Conservation (phyloP, 2,888 invertebrate species). For the Loripinus fragilis region DNA sequence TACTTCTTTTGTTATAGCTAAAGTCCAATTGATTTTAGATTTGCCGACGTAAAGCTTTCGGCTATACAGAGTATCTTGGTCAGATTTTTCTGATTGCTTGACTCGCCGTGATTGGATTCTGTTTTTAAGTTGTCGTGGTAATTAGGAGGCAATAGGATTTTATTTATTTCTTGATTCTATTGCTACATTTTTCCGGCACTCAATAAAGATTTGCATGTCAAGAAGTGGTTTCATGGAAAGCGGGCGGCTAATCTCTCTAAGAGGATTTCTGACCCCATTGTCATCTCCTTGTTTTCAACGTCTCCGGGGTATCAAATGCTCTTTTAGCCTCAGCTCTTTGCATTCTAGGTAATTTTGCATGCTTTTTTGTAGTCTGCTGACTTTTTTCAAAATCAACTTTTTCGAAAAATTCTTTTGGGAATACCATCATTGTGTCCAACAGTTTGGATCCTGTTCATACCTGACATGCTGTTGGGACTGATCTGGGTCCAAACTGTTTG, state of each 20-base stretch:
- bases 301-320: background rate
- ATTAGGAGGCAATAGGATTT: conserved; percentile 19
- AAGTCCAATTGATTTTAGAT: conserved; percentile 15
- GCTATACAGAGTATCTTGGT: conserved; percentile 1
- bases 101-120: conserved; percentile 8
- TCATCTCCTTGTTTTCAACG: background rate
- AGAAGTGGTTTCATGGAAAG: background rate
- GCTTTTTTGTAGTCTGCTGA: too few relatives aligned
- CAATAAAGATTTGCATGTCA: conserved; percentile 23
- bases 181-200: conserved; percentile 12
- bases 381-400: too few relatives aligned
- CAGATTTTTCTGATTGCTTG: background rate
- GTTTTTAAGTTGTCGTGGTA: conserved; percentile 18
- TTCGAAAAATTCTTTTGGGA: too few relatives aligned
- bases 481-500: too few relatives aligned
- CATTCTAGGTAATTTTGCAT: too few relatives aligned
- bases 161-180: background rate
- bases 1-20: conserved; percentile 7
- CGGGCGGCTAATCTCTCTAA: background rate
- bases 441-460: too few relatives aligned
- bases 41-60: background rate
- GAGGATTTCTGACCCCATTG: background rate
- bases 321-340: too few relatives aligned
- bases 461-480: too few relatives aligned
- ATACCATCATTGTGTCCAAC: too few relatives aligned